phyloP scores from a whole-genome alignment of 2,797 vertebrate species.

The Oreochromis mossambicus region DNA sequence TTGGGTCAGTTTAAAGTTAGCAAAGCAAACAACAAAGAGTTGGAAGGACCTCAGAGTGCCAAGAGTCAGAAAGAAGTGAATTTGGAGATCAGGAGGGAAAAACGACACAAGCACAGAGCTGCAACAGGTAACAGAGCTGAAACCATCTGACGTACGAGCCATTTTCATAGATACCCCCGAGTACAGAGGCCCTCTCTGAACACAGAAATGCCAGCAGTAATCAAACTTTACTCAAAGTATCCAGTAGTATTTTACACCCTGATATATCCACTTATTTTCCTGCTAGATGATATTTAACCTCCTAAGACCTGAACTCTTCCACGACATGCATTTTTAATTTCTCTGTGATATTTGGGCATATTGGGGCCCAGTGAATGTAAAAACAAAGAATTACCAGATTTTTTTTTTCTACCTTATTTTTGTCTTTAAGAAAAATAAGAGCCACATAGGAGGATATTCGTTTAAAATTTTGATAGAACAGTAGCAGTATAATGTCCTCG shows the following conservation, averaged over 20 bases:
- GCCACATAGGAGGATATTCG: too few relatives aligned
- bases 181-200: background rate
- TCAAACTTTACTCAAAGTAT: background rate
- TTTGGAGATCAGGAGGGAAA: background rate
- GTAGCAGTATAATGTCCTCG: too few relatives aligned
- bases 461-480: too few relatives aligned
- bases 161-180: background rate
- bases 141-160: background rate
- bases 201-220: background rate
- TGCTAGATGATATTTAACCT: background rate
- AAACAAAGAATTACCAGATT: too few relatives aligned
- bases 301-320: too few relatives aligned
- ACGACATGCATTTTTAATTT: too few relatives aligned
- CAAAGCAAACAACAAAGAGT: background rate
- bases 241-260: accelerated
- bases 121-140: background rate
- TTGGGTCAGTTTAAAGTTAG: background rate
- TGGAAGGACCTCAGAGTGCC: background rate
- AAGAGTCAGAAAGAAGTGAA: background rate
- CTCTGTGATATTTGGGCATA: too few relatives aligned
- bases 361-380: too few relatives aligned
- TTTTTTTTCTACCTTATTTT: too few relatives aligned
- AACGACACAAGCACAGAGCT: background rate
- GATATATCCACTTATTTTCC: background rate
- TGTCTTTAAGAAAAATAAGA: too few relatives aligned